A percentile compares a stretch with the other conserved stretches of the same genome.
phyloP scores from a whole-genome alignment of 2,113 vertebrate species.

The Sapayoa aenigma region DNA sequence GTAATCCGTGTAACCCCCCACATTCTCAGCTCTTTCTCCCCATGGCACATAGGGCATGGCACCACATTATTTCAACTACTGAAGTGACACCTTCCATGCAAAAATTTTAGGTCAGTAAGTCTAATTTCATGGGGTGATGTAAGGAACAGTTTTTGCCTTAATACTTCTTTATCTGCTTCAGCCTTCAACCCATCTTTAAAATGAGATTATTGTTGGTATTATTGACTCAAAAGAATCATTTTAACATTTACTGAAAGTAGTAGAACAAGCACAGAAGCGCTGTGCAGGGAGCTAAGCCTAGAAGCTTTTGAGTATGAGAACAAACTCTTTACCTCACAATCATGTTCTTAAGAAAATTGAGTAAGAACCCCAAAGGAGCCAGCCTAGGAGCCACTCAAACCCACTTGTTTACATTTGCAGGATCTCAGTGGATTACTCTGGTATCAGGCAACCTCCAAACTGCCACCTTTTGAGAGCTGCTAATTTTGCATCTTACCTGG shows the following conservation, averaged over 20 bases:
- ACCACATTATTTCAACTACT: not conserved
- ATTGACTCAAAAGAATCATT: not conserved
- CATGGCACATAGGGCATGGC: fast-evolving
- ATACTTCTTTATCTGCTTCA: not conserved
- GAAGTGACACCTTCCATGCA: not conserved
- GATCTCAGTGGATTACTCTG: fast-evolving
- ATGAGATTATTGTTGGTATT: not conserved
- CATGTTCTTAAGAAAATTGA: not conserved
- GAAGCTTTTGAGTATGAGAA: not conserved
- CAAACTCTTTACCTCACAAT: fast-evolving
- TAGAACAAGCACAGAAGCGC: not conserved
- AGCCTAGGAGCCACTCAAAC: not conserved
- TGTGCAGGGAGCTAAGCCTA: not conserved
- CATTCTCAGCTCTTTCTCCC: not conserved
- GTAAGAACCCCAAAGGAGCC: not conserved
- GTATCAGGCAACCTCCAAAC: not conserved
- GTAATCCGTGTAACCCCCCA: not conserved
- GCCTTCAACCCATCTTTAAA: not conserved
- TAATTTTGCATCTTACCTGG: not conserved
- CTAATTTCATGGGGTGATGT: fast-evolving
- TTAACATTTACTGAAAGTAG: not conserved
- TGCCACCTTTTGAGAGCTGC: fast-evolving
- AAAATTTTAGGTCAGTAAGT: not conserved
- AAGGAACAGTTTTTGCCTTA: not conserved
- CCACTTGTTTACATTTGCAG: fast-evolving